Evolutionary conservation across 2,797 vertebrate species (phyloP).

Genomic region (Notolabrus celidotus): DNA sequence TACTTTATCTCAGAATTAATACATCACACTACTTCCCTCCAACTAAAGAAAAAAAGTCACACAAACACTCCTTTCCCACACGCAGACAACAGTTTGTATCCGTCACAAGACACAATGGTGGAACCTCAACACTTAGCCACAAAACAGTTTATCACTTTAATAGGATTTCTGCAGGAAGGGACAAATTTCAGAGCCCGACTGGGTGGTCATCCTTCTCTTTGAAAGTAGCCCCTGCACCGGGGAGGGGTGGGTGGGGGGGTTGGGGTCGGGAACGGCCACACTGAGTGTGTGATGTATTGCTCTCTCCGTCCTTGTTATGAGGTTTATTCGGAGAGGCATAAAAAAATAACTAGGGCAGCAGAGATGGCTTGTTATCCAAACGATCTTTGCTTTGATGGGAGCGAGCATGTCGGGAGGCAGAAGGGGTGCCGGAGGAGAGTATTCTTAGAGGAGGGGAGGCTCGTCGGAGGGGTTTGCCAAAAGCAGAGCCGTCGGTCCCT

Average conservation of each 20-base stretch:
- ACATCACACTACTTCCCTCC: conserved; percentile 39
- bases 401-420: conserved; percentile 53
- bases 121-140: conserved; percentile 53
- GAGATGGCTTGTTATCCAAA: conserved; percentile 77
- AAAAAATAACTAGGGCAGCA: conserved; percentile 66
- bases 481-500: conserved; percentile 40
- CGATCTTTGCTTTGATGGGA: conserved; percentile 77
- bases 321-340: conserved; percentile 64
- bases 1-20: conserved; percentile 55
- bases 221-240: conserved; percentile 56
- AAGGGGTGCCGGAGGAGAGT: conserved; percentile 52
- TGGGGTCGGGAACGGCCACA: conserved; percentile 31
- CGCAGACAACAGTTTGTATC: conserved; percentile 52
- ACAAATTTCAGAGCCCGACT: conserved; percentile 60
- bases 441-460: conserved; percentile 61
- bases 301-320: conserved; percentile 68
- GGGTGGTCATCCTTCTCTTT: conserved; percentile 63
- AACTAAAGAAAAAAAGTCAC: conserved; percentile 5
- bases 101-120: conserved; percentile 47
- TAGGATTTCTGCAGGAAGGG: conserved; percentile 71
- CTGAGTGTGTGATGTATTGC: conserved; percentile 58
- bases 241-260: conserved; percentile 20
- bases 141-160: conserved; percentile 76
- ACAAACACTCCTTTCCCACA: conserved; percentile 4
- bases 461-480: conserved; percentile 45